Base-by-base conservation (phyloP, 2,797 vertebrate genomes). In the Atherinosoma microstoma region DNA sequence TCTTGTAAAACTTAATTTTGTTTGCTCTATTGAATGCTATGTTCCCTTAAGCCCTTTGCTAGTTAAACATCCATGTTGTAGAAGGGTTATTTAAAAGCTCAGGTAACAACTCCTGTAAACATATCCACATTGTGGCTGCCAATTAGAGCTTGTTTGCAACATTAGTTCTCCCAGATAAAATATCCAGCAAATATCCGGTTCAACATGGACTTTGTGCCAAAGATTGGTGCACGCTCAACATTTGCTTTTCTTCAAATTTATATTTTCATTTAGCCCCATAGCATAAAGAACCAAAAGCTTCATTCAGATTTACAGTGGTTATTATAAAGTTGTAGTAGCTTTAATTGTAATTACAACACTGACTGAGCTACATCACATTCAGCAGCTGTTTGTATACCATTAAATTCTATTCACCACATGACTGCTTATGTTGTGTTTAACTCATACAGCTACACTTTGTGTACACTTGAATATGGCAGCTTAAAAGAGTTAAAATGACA, bases 81-180 rank as follows among this genome's bases (percentile, higher is more conserved):
- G 57, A 49, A 12, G 0, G 32, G 47, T 73, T 67, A 27, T 67
- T 80, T 73, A 35, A 32, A 58, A 75, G 65, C 42, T 64, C 12
- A 53, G 51, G 58, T 73, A 38, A 83, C 80, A 75, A 63, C 47
- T 77, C 8, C 10, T 62, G 76, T 77, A 82, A 85, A 89, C 73
- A 83, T 40, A 47, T 54, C 27, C 24, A 64, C 9, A 27, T 69
- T 60, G 49, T 57, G 9, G 30, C 40, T 18, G 22, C 68, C 64
- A 65, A 60, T 75, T 67, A 78, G 49, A 5, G 60, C 42, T 58
- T 11, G 16, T 71, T 78, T 72, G 15, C 36, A 53, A 61, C 64
- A 45, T 45, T 10, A 15, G 27, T 16, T 0, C 61, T 60, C 61
- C 22, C 47, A 79, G 49, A 80, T 74, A 66, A 78, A 56, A 57